phyloP scores from a whole-genome alignment of 35 echinoderm and acorn worm species.

The Heliocidaris tuberculata region DNA sequence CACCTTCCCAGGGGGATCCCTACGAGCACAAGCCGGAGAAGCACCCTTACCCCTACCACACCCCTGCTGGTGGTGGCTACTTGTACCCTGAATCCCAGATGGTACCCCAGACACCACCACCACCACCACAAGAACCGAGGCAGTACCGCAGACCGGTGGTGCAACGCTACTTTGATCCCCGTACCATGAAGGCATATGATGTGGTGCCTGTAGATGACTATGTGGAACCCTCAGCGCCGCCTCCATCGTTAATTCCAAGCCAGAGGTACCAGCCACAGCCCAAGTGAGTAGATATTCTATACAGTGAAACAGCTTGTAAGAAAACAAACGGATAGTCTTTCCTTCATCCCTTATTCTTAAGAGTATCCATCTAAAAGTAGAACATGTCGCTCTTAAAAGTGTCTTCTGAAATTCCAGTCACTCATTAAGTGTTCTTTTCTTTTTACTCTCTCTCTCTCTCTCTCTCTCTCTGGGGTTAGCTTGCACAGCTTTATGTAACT shows the following conservation, averaged over 20 bases:
- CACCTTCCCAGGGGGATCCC: not conserved
- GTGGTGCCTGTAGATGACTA: constrained; percentile 20
- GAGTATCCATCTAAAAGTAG: no score
- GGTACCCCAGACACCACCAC: not conserved
- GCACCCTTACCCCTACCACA: not conserved
- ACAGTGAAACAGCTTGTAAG: no score
- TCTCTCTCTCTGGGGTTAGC: no score
- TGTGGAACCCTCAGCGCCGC: constrained; percentile 26
- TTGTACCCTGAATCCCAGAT: not conserved
- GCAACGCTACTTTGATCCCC: constrained; percentile 30
- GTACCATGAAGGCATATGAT: constrained; percentile 35
- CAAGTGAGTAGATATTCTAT: not conserved
- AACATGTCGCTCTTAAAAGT: no score
- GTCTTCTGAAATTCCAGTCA: no score
- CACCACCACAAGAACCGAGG: not conserved
- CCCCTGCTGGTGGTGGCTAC: not conserved
- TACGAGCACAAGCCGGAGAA: not conserved
- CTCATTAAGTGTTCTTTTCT: no score
- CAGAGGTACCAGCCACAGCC: not conserved
- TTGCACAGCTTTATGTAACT: no score
- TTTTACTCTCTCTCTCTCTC: no score
- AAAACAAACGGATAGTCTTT: not conserved
- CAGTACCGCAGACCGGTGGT: not conserved
- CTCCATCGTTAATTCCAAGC: constrained; percentile 5
- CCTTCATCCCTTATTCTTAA: no score